Conservation (phyloP, 2,797 vertebrate species). For the Cygnus olor region DNA sequence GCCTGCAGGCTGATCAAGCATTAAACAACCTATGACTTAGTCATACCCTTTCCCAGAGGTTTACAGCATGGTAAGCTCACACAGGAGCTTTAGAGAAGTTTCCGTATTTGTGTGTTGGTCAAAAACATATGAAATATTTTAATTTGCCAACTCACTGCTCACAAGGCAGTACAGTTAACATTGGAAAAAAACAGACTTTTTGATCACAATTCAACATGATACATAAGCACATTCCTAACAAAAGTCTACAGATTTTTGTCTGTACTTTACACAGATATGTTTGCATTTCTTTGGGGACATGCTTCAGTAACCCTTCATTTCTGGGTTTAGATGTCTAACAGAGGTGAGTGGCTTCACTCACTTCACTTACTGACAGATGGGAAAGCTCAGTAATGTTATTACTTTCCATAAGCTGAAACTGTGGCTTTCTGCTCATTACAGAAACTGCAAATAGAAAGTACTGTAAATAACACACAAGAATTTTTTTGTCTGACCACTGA, state of each 20-base stretch:
- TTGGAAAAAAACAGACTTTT: not conserved
- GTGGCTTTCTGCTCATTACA: not conserved
- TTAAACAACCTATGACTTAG: not conserved
- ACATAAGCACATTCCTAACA: not conserved
- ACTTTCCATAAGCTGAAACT: not conserved
- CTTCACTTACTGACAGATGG: not conserved
- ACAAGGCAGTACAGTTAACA: not conserved
- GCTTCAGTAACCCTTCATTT: not conserved
- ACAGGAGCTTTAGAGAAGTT: conserved; percentile 32
- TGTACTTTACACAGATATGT: not conserved
- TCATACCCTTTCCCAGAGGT: not conserved
- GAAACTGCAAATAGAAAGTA: not conserved
- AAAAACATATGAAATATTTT: conserved; percentile 25
- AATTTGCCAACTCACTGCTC: not conserved
- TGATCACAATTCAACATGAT: not conserved
- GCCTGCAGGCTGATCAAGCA: not conserved
- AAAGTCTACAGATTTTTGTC: not conserved
- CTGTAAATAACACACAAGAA: not conserved
- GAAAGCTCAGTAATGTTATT: not conserved
- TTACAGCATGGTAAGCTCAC: not conserved
- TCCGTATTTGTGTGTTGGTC: not conserved
- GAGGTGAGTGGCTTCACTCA: not conserved
- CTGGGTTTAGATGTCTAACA: not conserved
- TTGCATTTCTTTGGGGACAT: not conserved
- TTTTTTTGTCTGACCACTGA: not conserved